Evolutionary conservation across 2,888 invertebrate species (phyloP).

Genomic region (Rhorus exstirpatorius): DNA sequence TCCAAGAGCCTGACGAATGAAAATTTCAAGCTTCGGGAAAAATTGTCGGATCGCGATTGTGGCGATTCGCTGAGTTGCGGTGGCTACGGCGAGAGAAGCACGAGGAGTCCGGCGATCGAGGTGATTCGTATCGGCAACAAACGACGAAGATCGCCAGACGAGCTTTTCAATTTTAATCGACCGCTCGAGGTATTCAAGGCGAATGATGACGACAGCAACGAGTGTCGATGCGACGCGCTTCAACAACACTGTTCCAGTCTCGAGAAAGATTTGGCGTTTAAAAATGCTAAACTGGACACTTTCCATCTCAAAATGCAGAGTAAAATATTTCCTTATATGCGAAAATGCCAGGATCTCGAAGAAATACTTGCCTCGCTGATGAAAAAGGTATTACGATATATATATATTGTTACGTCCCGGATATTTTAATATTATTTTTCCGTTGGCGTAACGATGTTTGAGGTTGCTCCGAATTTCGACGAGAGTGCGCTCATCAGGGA

Average conservation of each 20-base stretch:
- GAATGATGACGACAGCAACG: slow-evolving; percentile 46
- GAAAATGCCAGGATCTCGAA: slow-evolving; percentile 80
- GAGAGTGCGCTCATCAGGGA: too few species aligned
- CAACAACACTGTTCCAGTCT: slow-evolving; percentile 76
- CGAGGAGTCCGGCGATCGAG: slow-evolving; percentile 76
- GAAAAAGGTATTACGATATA: slow-evolving; percentile 75
- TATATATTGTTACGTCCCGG: too few species aligned
- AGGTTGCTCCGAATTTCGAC: too few species aligned
- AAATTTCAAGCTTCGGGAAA: slow-evolving; percentile 31
- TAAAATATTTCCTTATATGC: slow-evolving; percentile 80
- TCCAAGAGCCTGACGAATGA: slow-evolving; percentile 11
- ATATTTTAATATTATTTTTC: too few species aligned
- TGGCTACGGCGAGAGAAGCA: slow-evolving; percentile 74
- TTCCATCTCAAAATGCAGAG: slow-evolving; percentile 80
- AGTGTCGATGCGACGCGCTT: slow-evolving; percentile 68
- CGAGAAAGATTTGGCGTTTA: slow-evolving; percentile 79
- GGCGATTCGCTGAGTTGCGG: slow-evolving; percentile 77
- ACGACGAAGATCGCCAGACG: slow-evolving; percentile 75
- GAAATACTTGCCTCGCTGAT: slow-evolving; percentile 73
- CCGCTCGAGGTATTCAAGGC: slow-evolving; percentile 70
- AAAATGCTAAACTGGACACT: slow-evolving; percentile 79
- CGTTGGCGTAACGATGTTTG: too few species aligned
- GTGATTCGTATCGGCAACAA: slow-evolving; percentile 68
- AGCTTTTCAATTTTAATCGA: slow-evolving; percentile 77
- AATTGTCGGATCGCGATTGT: slow-evolving; percentile 83